These are phyloP conservation scores for Ochropacha duplaris DNA, from an alignment of 2,888 invertebrate genomes.

Conservation along the genomic window DNA sequence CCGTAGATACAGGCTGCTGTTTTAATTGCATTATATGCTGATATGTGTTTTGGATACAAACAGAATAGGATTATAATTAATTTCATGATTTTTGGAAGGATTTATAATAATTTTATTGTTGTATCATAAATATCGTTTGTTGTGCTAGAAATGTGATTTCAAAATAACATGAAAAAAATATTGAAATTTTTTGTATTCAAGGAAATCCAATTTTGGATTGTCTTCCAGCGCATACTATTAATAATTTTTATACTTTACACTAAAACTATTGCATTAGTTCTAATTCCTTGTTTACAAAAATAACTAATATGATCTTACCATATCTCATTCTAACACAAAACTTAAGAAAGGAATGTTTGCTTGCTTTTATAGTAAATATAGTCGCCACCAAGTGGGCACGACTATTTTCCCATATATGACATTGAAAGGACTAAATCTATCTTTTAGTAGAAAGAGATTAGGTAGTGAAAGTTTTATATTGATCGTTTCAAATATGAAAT, in stretches of 20 bases:
- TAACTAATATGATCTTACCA: no score
- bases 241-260: background rate
- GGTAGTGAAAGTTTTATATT: no score
- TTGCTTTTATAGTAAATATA: no score
- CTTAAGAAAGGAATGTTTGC: no score
- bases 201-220: slow-evolving; percentile 23
- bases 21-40: background rate
- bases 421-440: no score
- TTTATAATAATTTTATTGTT: background rate
- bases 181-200: slow-evolving; percentile 48
- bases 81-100: background rate
- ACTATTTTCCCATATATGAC: no score
- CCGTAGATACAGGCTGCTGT: background rate
- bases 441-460: no score
- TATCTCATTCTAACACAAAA: no score
- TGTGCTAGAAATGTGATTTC: background rate
- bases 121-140: background rate
- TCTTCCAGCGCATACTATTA: slow-evolving; percentile 37
- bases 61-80: background rate
- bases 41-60: background rate
- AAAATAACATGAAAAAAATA: slow-evolving; percentile 12
- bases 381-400: no score
- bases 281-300: no score
- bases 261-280: background rate
- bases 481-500: background rate